Percentiles rank a stretch among this genome's conserved stretches.
phyloP scores from a whole-genome alignment of 2,113 vertebrate species.

The Notechis scutatus region DNA sequence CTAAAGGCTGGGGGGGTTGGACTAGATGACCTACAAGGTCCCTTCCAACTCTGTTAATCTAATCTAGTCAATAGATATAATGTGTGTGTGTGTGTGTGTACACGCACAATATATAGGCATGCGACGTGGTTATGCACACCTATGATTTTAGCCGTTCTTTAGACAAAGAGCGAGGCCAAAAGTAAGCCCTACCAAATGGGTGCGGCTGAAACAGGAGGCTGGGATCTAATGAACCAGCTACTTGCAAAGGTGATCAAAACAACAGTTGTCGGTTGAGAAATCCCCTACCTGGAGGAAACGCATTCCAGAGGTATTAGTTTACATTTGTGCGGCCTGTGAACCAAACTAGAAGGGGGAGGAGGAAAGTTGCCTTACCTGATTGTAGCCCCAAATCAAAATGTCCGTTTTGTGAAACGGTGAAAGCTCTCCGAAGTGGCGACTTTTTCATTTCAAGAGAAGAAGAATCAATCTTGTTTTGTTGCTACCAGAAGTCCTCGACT shows the following conservation, averaged over 20 bases:
- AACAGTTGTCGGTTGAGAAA: not conserved
- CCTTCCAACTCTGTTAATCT: too few species aligned
- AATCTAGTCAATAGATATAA: too few species aligned
- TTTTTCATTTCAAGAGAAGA: not conserved
- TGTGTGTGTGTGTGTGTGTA: too few species aligned
- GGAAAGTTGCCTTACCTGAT: not conserved
- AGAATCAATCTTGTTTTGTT: not conserved
- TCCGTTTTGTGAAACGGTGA: not conserved
- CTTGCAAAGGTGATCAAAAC: not conserved
- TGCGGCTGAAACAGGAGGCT: not conserved
- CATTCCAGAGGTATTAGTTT: not conserved
- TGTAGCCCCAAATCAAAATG: not conserved
- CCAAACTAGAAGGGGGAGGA: not conserved
- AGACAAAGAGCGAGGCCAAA: not conserved
- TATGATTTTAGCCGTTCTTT: not conserved
- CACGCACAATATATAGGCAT: not conserved
- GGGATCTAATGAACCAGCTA: not conserved
- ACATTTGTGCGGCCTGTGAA: not conserved
- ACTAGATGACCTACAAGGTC: too few species aligned
- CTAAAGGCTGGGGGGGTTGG: too few species aligned
- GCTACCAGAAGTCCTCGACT: not conserved
- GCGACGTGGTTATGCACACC: not conserved
- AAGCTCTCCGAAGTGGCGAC: not conserved
- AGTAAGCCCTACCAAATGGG: not conserved
- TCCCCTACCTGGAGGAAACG: not conserved